Evolutionary conservation across 64 coral and sea anemone species (phyloP).

Genomic region (Montipora efflorescens): DNA sequence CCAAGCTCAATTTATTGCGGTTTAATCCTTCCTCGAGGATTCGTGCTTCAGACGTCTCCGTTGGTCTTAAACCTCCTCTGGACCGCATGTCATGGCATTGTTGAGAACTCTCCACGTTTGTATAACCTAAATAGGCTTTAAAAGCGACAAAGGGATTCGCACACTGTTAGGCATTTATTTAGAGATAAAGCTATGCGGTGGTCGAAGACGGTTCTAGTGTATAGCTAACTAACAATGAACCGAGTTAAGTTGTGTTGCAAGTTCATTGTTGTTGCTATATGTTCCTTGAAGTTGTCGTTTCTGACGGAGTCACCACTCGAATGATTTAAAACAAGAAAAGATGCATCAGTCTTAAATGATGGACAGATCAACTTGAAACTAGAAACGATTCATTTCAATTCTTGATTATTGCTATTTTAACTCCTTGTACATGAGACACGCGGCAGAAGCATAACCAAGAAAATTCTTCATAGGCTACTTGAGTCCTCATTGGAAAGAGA

Average conservation of each 20-base stretch:
- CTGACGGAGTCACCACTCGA: background rate
- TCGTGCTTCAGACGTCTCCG: background rate
- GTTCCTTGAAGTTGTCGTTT: background rate
- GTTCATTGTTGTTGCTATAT: background rate
- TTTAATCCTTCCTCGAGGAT: background rate
- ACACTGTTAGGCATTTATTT: constrained; percentile 45
- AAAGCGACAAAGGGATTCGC: background rate
- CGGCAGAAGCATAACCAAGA: background rate
- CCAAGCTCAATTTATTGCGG: background rate
- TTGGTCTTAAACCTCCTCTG: background rate
- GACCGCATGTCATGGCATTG: constrained; percentile 11
- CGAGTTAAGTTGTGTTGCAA: background rate
- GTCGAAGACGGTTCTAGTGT: background rate
- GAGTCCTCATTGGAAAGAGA: background rate
- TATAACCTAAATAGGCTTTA: constrained; percentile 21
- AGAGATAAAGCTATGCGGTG: constrained; percentile 41
- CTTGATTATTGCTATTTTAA: background rate
- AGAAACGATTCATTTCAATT: background rate
- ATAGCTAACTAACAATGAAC: background rate
- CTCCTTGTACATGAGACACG: background rate
- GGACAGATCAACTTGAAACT: background rate
- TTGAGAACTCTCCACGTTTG: constrained; percentile 14
- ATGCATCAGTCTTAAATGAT: background rate
- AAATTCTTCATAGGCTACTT: background rate
- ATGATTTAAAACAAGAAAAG: background rate